Evolutionary conservation across 2,113 vertebrate genomes (phyloP).

Genomic region (Ptilonorhynchus violaceus): DNA sequence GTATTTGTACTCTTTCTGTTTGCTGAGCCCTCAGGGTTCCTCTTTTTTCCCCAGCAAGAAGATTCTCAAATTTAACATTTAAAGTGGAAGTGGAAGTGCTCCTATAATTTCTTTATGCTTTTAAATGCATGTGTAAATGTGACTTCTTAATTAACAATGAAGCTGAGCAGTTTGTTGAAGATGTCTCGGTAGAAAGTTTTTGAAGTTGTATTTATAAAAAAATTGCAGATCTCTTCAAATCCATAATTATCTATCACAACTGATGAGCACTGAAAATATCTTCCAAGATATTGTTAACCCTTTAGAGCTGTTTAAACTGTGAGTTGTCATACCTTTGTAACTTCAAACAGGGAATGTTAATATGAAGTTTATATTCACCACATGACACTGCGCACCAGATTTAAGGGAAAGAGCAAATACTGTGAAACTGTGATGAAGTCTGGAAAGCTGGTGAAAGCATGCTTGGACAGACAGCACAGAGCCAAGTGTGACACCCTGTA

Average conservation of each 20-base stretch:
- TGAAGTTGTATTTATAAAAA: neutral
- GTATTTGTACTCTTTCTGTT: neutral
- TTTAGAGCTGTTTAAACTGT: neutral
- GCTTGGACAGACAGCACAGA: neutral
- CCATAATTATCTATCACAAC: neutral
- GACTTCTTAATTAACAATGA: neutral
- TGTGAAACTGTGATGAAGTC: neutral
- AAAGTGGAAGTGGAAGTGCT: neutral
- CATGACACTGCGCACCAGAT: neutral
- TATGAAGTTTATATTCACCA: neutral
- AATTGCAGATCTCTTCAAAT: neutral
- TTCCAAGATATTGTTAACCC: neutral
- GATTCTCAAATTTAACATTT: neutral
- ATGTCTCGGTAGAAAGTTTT: neutral
- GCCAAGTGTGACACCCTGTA: neutral
- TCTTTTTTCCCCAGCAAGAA: neutral
- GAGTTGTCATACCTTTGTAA: neutral
- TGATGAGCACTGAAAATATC: neutral
- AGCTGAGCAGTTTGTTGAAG: neutral
- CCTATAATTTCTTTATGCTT: neutral
- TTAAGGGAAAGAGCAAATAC: neutral
- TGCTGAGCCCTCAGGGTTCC: neutral
- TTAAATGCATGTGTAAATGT: neutral
- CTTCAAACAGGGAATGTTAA: neutral
- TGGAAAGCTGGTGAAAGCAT: neutral